Evolutionary conservation across 1,140 invertebrate species (phyloP).

Genomic region (Meteorus sp.): DNA sequence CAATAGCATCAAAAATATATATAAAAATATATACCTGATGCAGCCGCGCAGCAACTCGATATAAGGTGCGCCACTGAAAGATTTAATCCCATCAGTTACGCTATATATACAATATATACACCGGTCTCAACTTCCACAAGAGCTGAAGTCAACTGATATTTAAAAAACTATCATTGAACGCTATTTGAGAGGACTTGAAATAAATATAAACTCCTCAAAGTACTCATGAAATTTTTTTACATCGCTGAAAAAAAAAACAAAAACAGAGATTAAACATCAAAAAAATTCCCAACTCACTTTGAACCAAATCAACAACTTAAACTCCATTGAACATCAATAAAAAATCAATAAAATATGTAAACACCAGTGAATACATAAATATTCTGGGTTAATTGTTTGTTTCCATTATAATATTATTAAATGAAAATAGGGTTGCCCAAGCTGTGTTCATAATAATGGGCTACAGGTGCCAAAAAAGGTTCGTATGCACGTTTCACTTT

Average conservation of each 20-base stretch:
- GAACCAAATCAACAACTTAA: too few species aligned
- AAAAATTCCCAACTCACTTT: too few species aligned
- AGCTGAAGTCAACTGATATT: slow-evolving; percentile 36
- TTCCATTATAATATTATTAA: slow-evolving; percentile 45
- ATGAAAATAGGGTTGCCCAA: slow-evolving; percentile 32
- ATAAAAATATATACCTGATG: neutral
- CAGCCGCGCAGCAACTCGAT: slow-evolving; percentile 10
- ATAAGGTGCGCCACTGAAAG: slow-evolving; percentile 25
- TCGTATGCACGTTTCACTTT: slow-evolving; percentile 39
- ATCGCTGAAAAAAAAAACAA: neutral
- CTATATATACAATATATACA: slow-evolving; percentile 15
- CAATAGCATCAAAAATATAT: slow-evolving; percentile 31
- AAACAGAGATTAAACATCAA: too few species aligned
- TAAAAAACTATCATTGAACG: slow-evolving; percentile 35
- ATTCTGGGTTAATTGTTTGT: slow-evolving; percentile 41
- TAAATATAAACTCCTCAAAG: neutral
- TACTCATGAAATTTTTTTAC: too few species aligned
- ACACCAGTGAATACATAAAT: slow-evolving; percentile 7
- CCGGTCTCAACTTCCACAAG: slow-evolving; percentile 21
- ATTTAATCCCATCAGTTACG: slow-evolving; percentile 27
- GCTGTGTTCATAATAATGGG: slow-evolving; percentile 39
- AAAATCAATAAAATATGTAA: too few species aligned
- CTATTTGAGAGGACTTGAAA: slow-evolving; percentile 3
- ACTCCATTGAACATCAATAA: too few species aligned
- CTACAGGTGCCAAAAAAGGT: slow-evolving; percentile 40